Base-by-base conservation (phyloP, 2,113 vertebrate genomes). In the Tragulus kanchil region DNA sequence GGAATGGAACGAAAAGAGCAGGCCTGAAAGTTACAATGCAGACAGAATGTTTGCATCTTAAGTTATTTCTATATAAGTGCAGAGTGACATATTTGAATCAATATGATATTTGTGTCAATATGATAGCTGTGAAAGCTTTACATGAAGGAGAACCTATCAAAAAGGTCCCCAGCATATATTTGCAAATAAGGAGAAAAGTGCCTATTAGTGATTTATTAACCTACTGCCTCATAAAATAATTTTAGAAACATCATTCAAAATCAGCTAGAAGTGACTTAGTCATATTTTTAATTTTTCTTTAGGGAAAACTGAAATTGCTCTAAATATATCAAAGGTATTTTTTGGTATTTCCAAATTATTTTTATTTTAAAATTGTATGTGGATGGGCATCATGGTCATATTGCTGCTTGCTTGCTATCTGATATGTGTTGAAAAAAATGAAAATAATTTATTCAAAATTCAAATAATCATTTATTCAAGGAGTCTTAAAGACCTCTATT, bases 301-400 rank as follows among this genome's bases (percentile, higher is more conserved):
- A 9, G 5, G 10, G 25, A 58, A 2, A 45, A 14, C 13, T 21
- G 69, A 87, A 92, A 75, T 12, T 78, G 1, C 13, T 84, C 6
- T 85, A 94, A 62, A 61, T 89, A 36, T 23, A 58, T 56, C 62
- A 11, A 79, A 79, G 10, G 36, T 17, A 52, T 21, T 61, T 23
- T n/a, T 88, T 65, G 12, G 1, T 26, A 73, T 95, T 96, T 89
- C 25, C 15, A 90, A 85, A 19, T 87, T 93, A 79, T 81, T 69
- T 16, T 31, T 75, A 64, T 89, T 83, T 86, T 90, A 75, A 94
- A 67, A 42, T 19, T 65, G 15, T 25, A 25, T 61, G 5, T 59
- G 11, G 3, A 65, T 82, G 12, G 36, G 82, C 0, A 61, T 75
- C n/a, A 62, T 67, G 2, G 21, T 75, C 31, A 78, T 50, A 52